Percentiles rank a stretch among this genome's conserved stretches.
These are phyloP conservation scores for Tetramorium bicarinatum DNA, from an alignment of 2,888 invertebrate genomes.

Conservation along the genomic window DNA sequence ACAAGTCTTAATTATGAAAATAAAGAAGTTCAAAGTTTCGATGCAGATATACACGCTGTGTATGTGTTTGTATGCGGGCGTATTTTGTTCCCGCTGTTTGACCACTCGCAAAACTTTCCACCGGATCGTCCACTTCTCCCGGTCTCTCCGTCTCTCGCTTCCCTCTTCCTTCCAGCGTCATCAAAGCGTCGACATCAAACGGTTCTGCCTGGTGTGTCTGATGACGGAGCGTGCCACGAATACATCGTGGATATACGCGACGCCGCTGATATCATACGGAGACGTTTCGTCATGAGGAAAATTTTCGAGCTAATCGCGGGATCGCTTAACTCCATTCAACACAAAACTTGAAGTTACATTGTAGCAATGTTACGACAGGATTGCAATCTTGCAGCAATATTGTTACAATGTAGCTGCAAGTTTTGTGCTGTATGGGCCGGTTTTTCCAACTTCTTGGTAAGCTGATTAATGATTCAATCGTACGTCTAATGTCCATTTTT, in stretches of 20 bases:
- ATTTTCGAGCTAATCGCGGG: conserved; percentile 2
- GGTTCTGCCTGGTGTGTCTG: conserved; percentile 38
- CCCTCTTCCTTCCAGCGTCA: conserved; percentile 33
- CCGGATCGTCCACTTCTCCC: conserved; percentile 4
- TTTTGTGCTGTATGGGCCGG: too few species aligned
- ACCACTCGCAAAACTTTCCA: conserved; percentile 47
- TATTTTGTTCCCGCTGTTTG: neutral
- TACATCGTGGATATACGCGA: conserved; percentile 14
- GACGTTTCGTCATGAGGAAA: conserved; percentile 29
- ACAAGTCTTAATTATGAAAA: conserved; percentile 79
- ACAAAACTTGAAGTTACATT: too few species aligned
- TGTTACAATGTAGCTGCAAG: too few species aligned
- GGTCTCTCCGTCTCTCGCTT: neutral
- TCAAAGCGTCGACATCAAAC: conserved; percentile 44
- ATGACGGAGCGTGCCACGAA: conserved; percentile 45
- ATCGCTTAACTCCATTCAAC: neutral
- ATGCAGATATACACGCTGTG: conserved; percentile 16
- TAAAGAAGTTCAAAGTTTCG: conserved; percentile 80
- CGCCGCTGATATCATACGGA: conserved; percentile 3
- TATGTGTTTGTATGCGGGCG: neutral
- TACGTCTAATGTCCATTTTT: too few species aligned
- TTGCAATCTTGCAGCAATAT: too few species aligned
- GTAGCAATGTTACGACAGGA: too few species aligned
- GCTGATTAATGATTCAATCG: too few species aligned
- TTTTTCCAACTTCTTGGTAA: too few species aligned